These are phyloP conservation scores for Ctenodactylus gundi DNA, from an alignment of 2,113 vertebrate genomes.

Conservation along the genomic window DNA sequence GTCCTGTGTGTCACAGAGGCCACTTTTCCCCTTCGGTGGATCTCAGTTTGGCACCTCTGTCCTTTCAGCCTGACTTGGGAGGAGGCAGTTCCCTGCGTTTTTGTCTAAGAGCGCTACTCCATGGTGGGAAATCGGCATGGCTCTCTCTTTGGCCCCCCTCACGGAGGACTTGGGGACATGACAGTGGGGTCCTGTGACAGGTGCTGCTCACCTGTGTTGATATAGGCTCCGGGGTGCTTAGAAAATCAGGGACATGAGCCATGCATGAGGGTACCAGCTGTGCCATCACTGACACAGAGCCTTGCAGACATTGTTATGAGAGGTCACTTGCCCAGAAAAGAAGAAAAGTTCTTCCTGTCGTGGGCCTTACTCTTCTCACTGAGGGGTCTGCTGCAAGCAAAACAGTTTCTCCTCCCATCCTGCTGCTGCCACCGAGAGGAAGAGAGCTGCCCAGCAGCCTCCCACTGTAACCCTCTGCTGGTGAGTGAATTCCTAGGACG, in stretches of 20 bases:
- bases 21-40: not conserved
- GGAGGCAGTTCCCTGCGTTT: not conserved
- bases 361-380: slow-evolving; percentile 34
- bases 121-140: not conserved
- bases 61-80: not conserved
- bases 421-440: not conserved
- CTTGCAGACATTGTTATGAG: not conserved
- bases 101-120: not conserved
- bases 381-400: slow-evolving; percentile 49
- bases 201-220: not conserved
- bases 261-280: not conserved
- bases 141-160: not conserved
- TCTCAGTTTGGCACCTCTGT: not conserved
- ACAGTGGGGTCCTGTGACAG: not conserved
- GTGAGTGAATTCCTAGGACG: slow-evolving; percentile 56
- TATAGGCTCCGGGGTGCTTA: not conserved
- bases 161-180: not conserved
- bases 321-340: slow-evolving; percentile 39
- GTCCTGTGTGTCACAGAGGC: not conserved
- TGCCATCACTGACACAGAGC: slow-evolving; percentile 1
- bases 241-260: not conserved
- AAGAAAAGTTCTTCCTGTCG: slow-evolving; percentile 41
- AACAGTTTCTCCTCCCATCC: slow-evolving; percentile 66
- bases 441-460: slow-evolving; percentile 73
- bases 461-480: slow-evolving; percentile 44